These are phyloP conservation scores for Andrena praecox DNA, from an alignment of 2,888 invertebrate genomes.

Conservation along the genomic window DNA sequence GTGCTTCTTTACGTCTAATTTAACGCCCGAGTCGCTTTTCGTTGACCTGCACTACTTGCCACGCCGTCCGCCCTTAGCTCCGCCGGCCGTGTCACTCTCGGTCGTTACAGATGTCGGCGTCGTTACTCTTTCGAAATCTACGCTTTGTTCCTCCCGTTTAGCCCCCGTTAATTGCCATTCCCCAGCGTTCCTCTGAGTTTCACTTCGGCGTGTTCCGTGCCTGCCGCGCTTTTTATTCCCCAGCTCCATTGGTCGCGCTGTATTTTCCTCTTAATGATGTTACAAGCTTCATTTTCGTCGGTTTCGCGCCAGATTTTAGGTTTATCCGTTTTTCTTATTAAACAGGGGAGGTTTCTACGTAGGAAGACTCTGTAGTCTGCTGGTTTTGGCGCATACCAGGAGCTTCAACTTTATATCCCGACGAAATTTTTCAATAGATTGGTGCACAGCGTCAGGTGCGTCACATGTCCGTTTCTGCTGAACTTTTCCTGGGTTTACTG, in stretches of 20 bases:
- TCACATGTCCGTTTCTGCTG: too few species aligned
- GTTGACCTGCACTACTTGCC: background rate
- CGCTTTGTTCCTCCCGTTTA: conserved; percentile 9
- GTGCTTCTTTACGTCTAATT: conserved; percentile 9
- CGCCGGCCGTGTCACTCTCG: background rate
- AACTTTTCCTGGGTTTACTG: too few species aligned
- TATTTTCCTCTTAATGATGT: background rate
- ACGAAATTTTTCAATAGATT: too few species aligned
- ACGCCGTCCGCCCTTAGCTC: background rate
- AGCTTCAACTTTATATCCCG: too few species aligned
- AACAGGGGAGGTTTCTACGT: too few species aligned
- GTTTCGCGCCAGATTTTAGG: background rate
- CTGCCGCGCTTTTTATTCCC: background rate
- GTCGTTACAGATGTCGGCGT: background rate
- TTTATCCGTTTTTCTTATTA: background rate
- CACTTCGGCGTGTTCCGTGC: background rate
- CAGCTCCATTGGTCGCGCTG: background rate
- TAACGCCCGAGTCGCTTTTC: background rate
- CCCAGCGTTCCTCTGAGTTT: background rate
- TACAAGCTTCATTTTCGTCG: conserved; percentile 33
- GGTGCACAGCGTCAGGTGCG: too few species aligned
- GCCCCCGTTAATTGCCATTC: conserved; percentile 22
- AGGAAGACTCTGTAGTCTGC: too few species aligned
- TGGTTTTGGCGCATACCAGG: too few species aligned
- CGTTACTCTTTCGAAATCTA: background rate